A percentile compares a stretch with the other conserved stretches of the same genome.
Evolutionary conservation across 2,797 vertebrate species (phyloP).

Genomic region (Pangasius macronema): DNA sequence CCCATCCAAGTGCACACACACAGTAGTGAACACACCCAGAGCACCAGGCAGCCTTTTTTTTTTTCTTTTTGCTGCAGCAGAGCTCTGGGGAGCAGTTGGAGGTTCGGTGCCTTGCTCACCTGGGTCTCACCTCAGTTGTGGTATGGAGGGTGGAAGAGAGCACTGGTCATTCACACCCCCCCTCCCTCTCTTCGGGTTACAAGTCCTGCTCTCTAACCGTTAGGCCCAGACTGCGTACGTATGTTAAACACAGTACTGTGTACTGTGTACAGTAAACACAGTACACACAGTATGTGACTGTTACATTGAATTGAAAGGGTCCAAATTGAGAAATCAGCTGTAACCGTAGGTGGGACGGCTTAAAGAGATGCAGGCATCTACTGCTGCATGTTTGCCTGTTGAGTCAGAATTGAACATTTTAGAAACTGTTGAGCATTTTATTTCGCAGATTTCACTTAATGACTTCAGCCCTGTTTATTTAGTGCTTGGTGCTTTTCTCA

Average conservation of each 20-base stretch:
- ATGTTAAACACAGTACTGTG: conserved; percentile 22
- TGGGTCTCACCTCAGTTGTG: too few relatives aligned
- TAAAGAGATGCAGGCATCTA: conserved; percentile 18
- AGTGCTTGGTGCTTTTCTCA: conserved; percentile 36
- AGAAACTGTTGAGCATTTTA: conserved; percentile 45
- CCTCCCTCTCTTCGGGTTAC: too few relatives aligned
- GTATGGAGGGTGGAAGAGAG: too few relatives aligned
- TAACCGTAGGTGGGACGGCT: conserved; percentile 15
- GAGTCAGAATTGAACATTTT: conserved; percentile 46
- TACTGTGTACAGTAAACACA: too few relatives aligned
- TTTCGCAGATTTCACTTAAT: conserved; percentile 43
- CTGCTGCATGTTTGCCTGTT: conserved; percentile 35
- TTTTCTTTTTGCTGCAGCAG: too few relatives aligned
- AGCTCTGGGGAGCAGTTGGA: too few relatives aligned
- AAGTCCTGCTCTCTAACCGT: too few relatives aligned
- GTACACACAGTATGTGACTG: neutral
- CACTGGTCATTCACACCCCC: too few relatives aligned
- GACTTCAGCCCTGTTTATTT: conserved; percentile 29
- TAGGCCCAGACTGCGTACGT: neutral
- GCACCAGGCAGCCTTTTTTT: too few relatives aligned
- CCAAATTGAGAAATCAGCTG: neutral
- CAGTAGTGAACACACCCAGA: too few relatives aligned
- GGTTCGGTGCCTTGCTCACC: too few relatives aligned
- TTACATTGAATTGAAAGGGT: conserved; percentile 26
- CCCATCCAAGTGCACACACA: too few relatives aligned